Evolutionary conservation across 1,140 invertebrate species (phyloP), one percentile per base, ranked within the genome.

Genomic region (Euura lappo): DNA sequence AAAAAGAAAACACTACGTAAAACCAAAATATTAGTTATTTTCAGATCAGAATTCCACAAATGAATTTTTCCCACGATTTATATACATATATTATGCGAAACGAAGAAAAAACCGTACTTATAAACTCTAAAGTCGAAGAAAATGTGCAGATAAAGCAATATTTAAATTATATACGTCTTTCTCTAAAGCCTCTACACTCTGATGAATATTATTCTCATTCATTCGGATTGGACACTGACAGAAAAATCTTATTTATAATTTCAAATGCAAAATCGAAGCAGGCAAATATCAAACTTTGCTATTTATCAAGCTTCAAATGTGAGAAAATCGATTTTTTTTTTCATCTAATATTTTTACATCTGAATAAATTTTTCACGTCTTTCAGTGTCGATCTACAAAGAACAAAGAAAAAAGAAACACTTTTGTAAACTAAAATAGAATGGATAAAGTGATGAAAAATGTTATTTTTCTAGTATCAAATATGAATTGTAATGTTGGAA

Each of bases 21-120:
- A 60, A 60, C 51, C 51, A 8, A 60, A 60, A 60, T 60, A 60
- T 60, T 60, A 60, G 51, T 60, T 60, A 60, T 60, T 60, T 60
- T 60, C 51, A 5, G 51, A 60, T 11, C 51, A 60, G 28, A n/a
- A 60, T 60, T 60, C 10, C 51, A 28, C 28, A 28, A 28, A 60
- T 60, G 51, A 60, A n/a, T 60, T 60, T 60, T 60, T 8, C 51
- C 51, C 8, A 60, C 51, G 4, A 60, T 5, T 3, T 60, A 60
- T 8, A 60, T 11, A 60, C 51, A n/a, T 60, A 60, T 60, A 60
- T 60, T n/a, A n/a, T 60, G 51, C 51, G 51, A 11, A 60, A 60
- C 4, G 28, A 28, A 28, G 28, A 28, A 28, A 28, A 28, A 28
- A 28, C 28, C 28, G 28, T 28, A 28, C 28, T 28, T 28, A 60